These are phyloP conservation scores for Poecilia velifera DNA, from an alignment of 2,797 vertebrate species.

Conservation along the genomic window DNA sequence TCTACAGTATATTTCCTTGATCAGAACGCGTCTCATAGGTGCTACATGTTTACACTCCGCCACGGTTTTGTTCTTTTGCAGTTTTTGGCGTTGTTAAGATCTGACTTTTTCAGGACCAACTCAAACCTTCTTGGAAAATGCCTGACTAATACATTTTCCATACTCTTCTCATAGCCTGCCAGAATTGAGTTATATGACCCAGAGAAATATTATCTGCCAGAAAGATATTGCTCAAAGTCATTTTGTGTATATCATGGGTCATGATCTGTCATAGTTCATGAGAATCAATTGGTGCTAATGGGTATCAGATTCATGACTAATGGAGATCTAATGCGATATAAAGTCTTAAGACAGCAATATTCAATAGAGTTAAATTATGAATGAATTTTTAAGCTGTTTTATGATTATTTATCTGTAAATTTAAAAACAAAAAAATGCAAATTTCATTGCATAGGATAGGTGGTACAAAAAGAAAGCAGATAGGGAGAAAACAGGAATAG, in stretches of 20 bases:
- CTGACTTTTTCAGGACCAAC: background rate
- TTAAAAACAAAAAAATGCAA: background rate
- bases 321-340: background rate
- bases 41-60: constrained; percentile 1
- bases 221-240: background rate
- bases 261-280: background rate
- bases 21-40: constrained; percentile 4
- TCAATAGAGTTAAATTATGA: background rate
- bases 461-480: background rate
- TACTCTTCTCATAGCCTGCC: background rate
- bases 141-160: background rate
- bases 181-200: background rate
- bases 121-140: background rate
- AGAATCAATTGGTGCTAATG: background rate
- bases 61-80: background rate
- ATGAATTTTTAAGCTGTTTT: background rate
- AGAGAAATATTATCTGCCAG: background rate
- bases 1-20: constrained; percentile 11
- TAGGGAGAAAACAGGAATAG: background rate
- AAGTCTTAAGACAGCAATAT: background rate
- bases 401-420: background rate
- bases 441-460: background rate
- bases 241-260: background rate
- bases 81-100: background rate
- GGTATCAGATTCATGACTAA: background rate